A percentile compares a stretch with the other conserved stretches of the same genome.
Conservation (phyloP, 2,113 vertebrate genomes). For the Cochlearius cochlearius region DNA sequence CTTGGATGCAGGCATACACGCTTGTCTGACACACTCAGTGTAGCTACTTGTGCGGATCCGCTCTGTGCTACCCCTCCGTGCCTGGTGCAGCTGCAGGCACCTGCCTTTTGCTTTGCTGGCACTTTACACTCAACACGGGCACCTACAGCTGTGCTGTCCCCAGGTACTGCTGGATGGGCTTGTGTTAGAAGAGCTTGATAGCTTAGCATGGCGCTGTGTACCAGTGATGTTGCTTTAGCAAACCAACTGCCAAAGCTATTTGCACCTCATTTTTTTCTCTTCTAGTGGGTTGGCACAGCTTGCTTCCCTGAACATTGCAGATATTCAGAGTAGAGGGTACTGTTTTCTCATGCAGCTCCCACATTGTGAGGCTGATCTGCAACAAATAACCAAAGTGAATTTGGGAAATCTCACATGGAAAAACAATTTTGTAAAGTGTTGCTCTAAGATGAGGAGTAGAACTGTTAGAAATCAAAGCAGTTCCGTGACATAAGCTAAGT, state of each 20-base stretch:
- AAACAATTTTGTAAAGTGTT: neutral
- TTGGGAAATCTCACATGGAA: neutral
- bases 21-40: neutral
- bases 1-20: neutral
- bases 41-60: neutral
- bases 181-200: neutral
- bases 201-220: neutral
- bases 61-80: rapidly evolving
- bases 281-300: neutral
- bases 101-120: neutral
- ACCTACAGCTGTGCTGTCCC: neutral
- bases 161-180: neutral
- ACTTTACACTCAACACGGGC: rapidly evolving
- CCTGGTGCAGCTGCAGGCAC: neutral
- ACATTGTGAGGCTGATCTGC: neutral
- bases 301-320: neutral
- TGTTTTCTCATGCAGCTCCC: neutral
- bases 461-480: neutral
- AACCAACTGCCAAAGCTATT: neutral
- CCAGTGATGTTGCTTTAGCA: neutral
- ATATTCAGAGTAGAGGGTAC: neutral
- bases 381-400: neutral
- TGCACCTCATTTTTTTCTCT: neutral
- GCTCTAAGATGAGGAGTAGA: neutral
- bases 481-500: neutral